phyloP scores from a whole-genome alignment of 2,113 vertebrate genomes.

The Catharus minimus region DNA sequence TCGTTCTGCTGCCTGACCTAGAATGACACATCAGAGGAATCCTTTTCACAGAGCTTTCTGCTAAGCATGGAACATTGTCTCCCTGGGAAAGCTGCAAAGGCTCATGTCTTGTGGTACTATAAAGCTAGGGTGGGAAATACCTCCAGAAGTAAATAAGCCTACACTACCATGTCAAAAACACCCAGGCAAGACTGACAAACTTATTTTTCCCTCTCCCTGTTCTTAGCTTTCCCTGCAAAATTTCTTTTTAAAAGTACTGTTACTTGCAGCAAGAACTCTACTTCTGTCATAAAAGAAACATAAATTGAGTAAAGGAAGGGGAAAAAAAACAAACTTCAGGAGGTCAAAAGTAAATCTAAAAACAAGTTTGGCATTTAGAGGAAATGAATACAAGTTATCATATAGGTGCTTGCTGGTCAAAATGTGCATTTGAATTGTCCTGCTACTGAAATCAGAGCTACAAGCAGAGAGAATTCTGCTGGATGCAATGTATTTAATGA shows the following conservation, averaged over 20 bases:
- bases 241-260: not conserved
- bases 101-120: not conserved
- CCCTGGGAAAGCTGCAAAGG: not conserved
- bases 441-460: not conserved
- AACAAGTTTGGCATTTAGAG: not conserved
- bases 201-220: not conserved
- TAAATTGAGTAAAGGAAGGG: not conserved
- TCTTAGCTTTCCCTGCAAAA: not conserved
- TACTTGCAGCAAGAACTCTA: not conserved
- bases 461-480: not conserved
- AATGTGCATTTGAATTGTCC: not conserved
- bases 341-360: not conserved
- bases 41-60: not conserved
- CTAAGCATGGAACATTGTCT: not conserved
- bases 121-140: not conserved
- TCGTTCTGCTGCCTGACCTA: not conserved
- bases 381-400: not conserved
- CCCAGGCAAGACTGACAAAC: not conserved
- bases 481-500: not conserved
- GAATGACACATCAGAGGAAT: constrained; percentile 26
- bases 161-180: not conserved
- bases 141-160: not conserved
- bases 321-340: not conserved
- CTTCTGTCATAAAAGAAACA: not conserved
- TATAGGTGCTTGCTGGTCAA: not conserved